Conservation (phyloP, 2,888 invertebrate species). For the Lymantria dispar region DNA sequence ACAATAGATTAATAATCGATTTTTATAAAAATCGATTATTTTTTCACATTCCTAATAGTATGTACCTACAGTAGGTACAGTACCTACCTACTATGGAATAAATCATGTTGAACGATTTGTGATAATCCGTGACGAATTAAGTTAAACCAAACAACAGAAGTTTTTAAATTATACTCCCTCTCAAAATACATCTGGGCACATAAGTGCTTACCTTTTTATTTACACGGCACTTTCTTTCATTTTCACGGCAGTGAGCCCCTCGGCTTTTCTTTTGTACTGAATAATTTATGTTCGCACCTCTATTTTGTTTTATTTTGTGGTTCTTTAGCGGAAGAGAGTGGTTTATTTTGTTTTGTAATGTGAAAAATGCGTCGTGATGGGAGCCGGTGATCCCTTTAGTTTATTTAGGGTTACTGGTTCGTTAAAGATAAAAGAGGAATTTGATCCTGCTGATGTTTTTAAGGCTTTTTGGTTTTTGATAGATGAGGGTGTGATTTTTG, state of each 20-base stretch:
- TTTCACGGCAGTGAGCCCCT: constrained; percentile 62
- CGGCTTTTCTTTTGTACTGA: constrained; percentile 61
- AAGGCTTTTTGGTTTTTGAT: constrained; percentile 7
- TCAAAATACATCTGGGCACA: constrained; percentile 15
- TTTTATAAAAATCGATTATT: too few species aligned
- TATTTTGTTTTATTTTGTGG: constrained; percentile 60
- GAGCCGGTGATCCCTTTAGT: constrained; percentile 25
- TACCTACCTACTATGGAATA: too few species aligned
- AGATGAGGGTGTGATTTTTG: neutral
- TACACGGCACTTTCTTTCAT: constrained; percentile 62
- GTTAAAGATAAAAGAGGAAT: constrained; percentile 18
- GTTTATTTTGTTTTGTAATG: constrained; percentile 42
- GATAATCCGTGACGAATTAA: too few species aligned
- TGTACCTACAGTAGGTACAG: too few species aligned
- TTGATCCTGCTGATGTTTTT: constrained; percentile 20
- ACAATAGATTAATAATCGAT: too few species aligned
- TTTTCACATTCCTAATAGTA: too few species aligned
- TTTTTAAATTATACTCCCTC: constrained; percentile 7
- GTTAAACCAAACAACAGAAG: neutral
- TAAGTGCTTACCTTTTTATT: constrained; percentile 42
- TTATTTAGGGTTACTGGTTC: constrained; percentile 22
- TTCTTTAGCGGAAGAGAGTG: constrained; percentile 46
- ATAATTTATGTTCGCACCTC: constrained; percentile 75
- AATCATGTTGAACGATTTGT: too few species aligned
- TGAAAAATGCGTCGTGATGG: constrained; percentile 32